Conservation (phyloP, 2,888 invertebrate species). For the Nephrotoma flavescens region DNA sequence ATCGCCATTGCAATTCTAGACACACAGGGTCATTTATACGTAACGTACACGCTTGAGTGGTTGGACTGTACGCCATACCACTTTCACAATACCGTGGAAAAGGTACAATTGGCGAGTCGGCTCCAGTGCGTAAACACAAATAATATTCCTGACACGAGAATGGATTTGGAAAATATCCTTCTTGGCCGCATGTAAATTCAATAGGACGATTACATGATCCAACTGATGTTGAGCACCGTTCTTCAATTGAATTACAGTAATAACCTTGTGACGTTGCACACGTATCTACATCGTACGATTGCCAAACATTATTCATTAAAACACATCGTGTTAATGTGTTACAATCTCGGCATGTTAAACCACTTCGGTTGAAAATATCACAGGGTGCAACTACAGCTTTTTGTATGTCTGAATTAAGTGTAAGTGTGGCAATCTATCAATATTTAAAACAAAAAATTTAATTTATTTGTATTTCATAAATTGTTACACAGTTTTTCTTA, state of each 20-base stretch:
- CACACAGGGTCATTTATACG: background rate
- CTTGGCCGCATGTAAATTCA: background rate
- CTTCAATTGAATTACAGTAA: background rate
- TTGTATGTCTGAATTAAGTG: background rate
- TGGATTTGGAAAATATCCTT: slow-evolving; percentile 1
- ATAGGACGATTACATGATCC: background rate
- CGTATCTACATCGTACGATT: background rate
- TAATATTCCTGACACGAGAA: background rate
- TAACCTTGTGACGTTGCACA: background rate
- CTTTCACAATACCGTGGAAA: background rate
- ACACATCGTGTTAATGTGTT: background rate
- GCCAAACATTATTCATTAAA: background rate
- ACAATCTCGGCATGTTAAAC: background rate
- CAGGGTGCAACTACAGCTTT: background rate
- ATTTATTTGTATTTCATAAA: too few species aligned
- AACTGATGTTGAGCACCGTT: background rate
- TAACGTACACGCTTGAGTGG: background rate
- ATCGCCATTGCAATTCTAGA: background rate
- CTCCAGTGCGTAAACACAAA: background rate
- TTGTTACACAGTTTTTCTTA: too few species aligned
- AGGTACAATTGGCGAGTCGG: background rate
- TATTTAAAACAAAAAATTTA: too few species aligned
- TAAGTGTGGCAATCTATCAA: too few species aligned
- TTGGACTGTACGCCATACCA: background rate
- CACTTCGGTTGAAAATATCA: background rate